Evolutionary conservation across 2,113 vertebrate genomes (phyloP).

Genomic region (Seriola dumerili): DNA sequence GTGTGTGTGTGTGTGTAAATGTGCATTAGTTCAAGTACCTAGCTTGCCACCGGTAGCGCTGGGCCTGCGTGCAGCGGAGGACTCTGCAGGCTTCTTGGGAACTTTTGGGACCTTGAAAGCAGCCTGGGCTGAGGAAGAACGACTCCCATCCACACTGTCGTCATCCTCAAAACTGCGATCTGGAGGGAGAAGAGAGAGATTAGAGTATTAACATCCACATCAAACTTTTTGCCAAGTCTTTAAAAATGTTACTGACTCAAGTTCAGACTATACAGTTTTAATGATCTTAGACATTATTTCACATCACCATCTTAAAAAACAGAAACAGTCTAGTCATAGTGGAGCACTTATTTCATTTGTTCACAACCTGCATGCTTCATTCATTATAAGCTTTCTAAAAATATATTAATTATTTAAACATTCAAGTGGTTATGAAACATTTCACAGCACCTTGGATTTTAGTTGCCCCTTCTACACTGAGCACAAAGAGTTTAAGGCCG

Average conservation of each 20-base stretch:
- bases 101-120: constrained; percentile 94
- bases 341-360: background rate
- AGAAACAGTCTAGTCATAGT: background rate
- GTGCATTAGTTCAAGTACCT: constrained; percentile 80
- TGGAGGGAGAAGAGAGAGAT: constrained; percentile 66
- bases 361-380: background rate
- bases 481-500: background rate
- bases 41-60: constrained; percentile 91
- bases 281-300: background rate
- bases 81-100: constrained; percentile 93
- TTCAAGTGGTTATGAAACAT: background rate
- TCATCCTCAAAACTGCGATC: constrained; percentile 99
- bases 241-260: background rate
- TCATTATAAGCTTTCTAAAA: background rate
- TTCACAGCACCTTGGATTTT: background rate
- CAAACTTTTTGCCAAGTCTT: background rate
- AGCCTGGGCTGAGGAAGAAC: constrained; percentile 91
- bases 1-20: constrained; percentile 15
- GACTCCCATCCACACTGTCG: constrained; percentile 97
- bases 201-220: constrained; percentile 22
- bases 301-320: background rate
- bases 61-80: constrained; percentile 85
- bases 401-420: background rate
- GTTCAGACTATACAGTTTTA: background rate
- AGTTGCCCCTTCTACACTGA: constrained; percentile 10